These are phyloP conservation scores for Auanema freiburgensis DNA, from an alignment of 2,888 invertebrate genomes.

Conservation along the genomic window DNA sequence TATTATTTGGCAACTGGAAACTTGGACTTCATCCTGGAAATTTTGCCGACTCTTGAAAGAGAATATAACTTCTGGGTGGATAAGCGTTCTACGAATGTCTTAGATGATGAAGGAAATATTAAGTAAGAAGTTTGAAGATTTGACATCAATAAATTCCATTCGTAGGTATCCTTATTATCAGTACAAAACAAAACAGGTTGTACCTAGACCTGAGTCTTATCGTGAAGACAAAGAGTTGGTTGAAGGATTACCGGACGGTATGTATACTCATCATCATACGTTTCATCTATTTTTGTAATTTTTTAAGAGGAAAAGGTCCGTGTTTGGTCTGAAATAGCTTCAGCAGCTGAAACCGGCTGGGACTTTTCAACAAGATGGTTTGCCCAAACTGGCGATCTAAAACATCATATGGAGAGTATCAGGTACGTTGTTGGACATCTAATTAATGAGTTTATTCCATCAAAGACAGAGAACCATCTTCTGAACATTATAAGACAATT, in stretches of 20 bases:
- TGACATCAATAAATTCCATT: constrained; percentile 65
- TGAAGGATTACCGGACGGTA: constrained; percentile 36
- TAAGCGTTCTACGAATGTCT: constrained; percentile 67
- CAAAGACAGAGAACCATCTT: neutral
- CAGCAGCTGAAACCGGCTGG: constrained; percentile 87
- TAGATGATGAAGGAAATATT: constrained; percentile 37
- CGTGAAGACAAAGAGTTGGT: constrained; percentile 66
- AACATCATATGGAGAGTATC: constrained; percentile 68
- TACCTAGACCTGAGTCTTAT: constrained; percentile 89
- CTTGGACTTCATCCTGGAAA: constrained; percentile 71
- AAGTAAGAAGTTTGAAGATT: neutral
- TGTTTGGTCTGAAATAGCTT: constrained; percentile 61
- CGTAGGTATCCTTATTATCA: constrained; percentile 73
- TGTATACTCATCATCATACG: neutral
- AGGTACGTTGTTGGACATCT: constrained; percentile 67
- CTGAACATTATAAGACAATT: neutral
- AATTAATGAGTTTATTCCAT: constrained; percentile 16
- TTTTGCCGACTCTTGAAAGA: constrained; percentile 66
- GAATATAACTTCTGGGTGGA: constrained; percentile 80
- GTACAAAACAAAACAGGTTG: constrained; percentile 79
- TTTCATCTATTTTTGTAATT: constrained; percentile 17
- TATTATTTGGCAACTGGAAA: constrained; percentile 80
- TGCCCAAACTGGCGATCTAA: constrained; percentile 66
- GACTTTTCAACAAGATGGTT: constrained; percentile 88
- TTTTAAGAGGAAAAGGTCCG: constrained; percentile 34